These are phyloP conservation scores for Gonioctena quinquepunctata DNA, from an alignment of 1,140 invertebrate species.

Conservation along the genomic window DNA sequence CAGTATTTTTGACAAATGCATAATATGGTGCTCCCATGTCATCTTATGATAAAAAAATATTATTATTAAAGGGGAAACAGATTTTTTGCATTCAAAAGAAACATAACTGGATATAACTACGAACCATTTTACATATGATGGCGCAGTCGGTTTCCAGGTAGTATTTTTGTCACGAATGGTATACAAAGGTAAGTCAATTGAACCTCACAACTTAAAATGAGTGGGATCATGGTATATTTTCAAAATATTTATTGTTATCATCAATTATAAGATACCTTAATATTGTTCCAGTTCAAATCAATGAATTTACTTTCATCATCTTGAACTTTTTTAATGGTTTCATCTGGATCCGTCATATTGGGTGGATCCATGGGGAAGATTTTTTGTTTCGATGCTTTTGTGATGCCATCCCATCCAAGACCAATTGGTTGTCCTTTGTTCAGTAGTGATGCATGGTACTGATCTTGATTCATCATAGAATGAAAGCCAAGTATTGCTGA, in stretches of 20 bases:
- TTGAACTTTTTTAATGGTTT: constrained; percentile 84
- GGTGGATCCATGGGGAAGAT: constrained; percentile 88
- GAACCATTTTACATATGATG: too few relatives aligned
- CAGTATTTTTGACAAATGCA: too few relatives aligned
- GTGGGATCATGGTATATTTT: too few relatives aligned
- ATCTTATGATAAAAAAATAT: too few relatives aligned
- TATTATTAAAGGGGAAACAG: too few relatives aligned
- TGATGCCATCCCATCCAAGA: constrained; percentile 89
- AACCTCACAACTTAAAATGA: too few relatives aligned
- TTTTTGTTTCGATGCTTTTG: constrained; percentile 92
- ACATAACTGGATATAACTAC: too few relatives aligned
- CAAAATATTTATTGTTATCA: too few relatives aligned
- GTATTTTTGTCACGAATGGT: too few relatives aligned
- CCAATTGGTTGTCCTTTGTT: constrained; percentile 89
- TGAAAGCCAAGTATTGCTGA: constrained; percentile 97
- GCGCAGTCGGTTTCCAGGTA: too few relatives aligned
- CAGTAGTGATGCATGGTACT: constrained; percentile 94
- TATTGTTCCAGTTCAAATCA: constrained; percentile 96
- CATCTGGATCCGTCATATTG: constrained; percentile 91
- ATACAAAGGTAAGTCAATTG: too few relatives aligned
- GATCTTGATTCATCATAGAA: constrained; percentile 99
- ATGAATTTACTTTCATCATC: constrained; percentile 85
- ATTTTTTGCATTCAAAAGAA: neutral
- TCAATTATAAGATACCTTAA: constrained; percentile 89
- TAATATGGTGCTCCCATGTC: too few relatives aligned